phyloP scores from a whole-genome alignment of 2,797 vertebrate species.

The Botia kubotai region DNA sequence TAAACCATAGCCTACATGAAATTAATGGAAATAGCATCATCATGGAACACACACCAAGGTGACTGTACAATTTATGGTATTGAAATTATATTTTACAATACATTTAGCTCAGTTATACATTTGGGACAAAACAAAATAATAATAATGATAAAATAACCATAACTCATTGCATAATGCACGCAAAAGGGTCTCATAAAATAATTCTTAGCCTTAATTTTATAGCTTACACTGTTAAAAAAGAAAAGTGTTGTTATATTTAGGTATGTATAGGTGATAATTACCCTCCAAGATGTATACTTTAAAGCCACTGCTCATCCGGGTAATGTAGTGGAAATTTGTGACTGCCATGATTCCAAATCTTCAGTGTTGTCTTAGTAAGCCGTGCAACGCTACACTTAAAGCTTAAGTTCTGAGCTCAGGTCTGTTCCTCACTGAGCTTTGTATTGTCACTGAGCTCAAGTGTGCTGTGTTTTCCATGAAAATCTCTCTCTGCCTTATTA shows the following conservation, averaged over 20 bases:
- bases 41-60: neutral
- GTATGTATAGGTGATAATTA: slow-evolving; percentile 59
- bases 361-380: slow-evolving; percentile 24
- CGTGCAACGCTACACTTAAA: slow-evolving; percentile 3
- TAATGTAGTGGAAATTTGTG: slow-evolving; percentile 84
- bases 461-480: slow-evolving; percentile 67
- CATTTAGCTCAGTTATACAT: neutral
- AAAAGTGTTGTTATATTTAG: too few relatives aligned
- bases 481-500: slow-evolving; percentile 60
- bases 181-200: neutral
- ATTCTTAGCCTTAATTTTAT: neutral
- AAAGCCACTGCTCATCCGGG: slow-evolving; percentile 85
- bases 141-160: neutral
- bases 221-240: neutral
- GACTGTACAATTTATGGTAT: neutral
- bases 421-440: slow-evolving; percentile 21
- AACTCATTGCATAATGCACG: neutral
- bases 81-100: neutral
- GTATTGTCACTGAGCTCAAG: slow-evolving; percentile 71
- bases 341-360: slow-evolving; percentile 77
- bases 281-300: slow-evolving; percentile 86
- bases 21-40: neutral
- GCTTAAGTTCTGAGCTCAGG: slow-evolving; percentile 23
- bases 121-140: neutral
- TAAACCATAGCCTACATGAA: neutral